phyloP scores from a whole-genome alignment of 2,797 vertebrate genomes.

The Pseudochirops cupreus region DNA sequence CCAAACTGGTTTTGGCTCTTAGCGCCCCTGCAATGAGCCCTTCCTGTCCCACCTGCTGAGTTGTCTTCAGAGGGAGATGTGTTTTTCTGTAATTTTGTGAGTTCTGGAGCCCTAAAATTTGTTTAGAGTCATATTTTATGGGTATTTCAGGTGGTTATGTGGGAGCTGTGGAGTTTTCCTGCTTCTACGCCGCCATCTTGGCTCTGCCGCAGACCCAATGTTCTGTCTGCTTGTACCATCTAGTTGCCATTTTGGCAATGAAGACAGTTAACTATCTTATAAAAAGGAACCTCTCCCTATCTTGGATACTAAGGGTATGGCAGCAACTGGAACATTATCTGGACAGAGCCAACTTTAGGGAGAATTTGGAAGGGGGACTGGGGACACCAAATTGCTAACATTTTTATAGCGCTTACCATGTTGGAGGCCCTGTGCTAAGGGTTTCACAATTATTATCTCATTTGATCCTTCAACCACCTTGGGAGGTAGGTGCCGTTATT shows the following conservation, averaged over 20 bases:
- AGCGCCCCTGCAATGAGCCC: too few species aligned
- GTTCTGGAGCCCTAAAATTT: too few species aligned
- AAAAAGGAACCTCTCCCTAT: neutral
- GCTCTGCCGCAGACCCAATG: too few species aligned
- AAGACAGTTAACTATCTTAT: neutral
- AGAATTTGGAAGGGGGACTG: neutral
- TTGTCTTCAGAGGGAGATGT: too few species aligned
- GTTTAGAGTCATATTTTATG: too few species aligned
- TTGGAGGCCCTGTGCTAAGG: neutral
- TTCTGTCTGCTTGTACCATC: neutral
- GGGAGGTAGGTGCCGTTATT: neutral
- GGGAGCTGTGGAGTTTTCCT: too few species aligned
- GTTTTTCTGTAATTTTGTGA: too few species aligned
- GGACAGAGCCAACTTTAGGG: neutral
- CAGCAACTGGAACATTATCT: neutral
- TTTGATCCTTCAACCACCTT: neutral
- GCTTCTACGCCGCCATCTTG: too few species aligned
- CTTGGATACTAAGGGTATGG: neutral
- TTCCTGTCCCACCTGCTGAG: too few species aligned
- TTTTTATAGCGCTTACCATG: neutral
- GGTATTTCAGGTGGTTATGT: too few species aligned
- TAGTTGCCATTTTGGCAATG: neutral
- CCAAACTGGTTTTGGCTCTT: too few species aligned
- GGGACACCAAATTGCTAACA: neutral
- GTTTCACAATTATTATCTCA: neutral